Percentiles rank a stretch among this genome's conserved stretches.
These are phyloP conservation scores for Diploptera punctata DNA, from an alignment of 2,888 invertebrate species.

Conservation along the genomic window DNA sequence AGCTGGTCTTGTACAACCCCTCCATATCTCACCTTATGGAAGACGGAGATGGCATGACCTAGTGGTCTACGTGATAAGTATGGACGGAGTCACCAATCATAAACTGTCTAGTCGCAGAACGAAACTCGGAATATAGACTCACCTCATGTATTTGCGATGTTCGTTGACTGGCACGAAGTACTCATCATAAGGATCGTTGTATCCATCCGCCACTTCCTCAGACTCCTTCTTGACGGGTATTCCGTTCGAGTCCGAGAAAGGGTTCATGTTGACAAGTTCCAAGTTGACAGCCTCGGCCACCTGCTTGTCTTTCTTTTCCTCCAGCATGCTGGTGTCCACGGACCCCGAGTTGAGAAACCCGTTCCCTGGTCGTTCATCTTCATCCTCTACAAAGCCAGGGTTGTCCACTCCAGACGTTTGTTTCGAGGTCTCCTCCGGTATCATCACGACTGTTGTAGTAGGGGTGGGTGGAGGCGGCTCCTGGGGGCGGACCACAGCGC, in stretches of 20 bases:
- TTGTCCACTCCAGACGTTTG: conserved; percentile 45
- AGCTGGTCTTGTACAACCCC: too few species aligned
- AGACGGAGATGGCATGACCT: too few species aligned
- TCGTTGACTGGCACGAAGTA: conserved; percentile 87
- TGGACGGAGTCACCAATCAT: too few species aligned
- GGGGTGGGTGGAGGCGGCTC: conserved; percentile 22
- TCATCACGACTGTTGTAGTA: neutral
- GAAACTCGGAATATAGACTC: too few species aligned
- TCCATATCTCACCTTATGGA: too few species aligned
- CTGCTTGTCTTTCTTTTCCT: conserved; percentile 27
- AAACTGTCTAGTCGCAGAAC: too few species aligned
- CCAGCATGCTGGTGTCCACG: conserved; percentile 31
- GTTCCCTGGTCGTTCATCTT: conserved; percentile 17
- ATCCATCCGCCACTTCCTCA: conserved; percentile 53
- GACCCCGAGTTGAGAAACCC: conserved; percentile 4
- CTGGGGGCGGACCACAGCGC: neutral
- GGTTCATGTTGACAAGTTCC: conserved; percentile 78
- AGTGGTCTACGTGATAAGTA: too few species aligned
- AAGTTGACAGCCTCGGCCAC: conserved; percentile 76
- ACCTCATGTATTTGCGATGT: conserved; percentile 86
- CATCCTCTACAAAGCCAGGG: conserved; percentile 46
- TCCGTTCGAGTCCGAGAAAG: conserved; percentile 57
- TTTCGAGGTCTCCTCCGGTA: neutral
- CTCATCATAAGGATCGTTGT: conserved; percentile 74
- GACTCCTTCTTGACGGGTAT: conserved; percentile 65